Base-by-base conservation (phyloP, 2,888 invertebrate species). In the Tachina grossa region DNA sequence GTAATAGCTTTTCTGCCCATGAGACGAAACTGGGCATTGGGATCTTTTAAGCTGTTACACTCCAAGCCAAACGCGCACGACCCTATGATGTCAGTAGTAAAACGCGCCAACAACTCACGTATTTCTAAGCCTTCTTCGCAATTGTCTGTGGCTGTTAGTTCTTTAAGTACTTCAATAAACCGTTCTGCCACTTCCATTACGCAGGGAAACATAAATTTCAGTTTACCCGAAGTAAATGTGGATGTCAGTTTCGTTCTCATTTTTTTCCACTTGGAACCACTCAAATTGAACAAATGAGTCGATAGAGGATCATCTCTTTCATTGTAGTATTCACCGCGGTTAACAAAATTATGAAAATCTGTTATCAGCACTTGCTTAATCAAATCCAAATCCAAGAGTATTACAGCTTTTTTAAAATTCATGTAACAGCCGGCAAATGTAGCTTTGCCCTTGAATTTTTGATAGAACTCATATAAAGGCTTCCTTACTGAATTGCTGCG, bases 51-150 rank as follows among this genome's bases (percentile, higher is more conserved):
- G 19, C 93, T 92, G 71, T 93, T 93, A 85, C 93, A 92, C 22
- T 93, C 92, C 8, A 94, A 89, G 2, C 93, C 94, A 87, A 94
- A 94, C 9, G 93, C 93, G 87, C 93, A 93, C 13, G 90, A 91
- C 11, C 93, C 93, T 71, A 94, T 94, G 0, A 94, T 93, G 87
- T 94, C 94, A n/a, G 93, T 93, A n/a, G 93, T 93, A 84, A 92
- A 94, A n/a, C 93, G 91, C 0, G 93, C 92, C 63, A 93, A 88
- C 4, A 93, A 79, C 9, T 93, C 93, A 85, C 93, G 93, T 1
- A 93, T 88, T 81, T 94, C 93, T 31, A 91, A 63, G 0, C 88
- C 83, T 1, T 49, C 55, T 4, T 49, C 22, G 0, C 5, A 5
- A 13, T 68, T 45, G 1, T 45, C 16, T 8, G 11, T 43, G 2